phyloP scores from a whole-genome alignment of 2,888 invertebrate genomes.

The Apamea monoglypha region DNA sequence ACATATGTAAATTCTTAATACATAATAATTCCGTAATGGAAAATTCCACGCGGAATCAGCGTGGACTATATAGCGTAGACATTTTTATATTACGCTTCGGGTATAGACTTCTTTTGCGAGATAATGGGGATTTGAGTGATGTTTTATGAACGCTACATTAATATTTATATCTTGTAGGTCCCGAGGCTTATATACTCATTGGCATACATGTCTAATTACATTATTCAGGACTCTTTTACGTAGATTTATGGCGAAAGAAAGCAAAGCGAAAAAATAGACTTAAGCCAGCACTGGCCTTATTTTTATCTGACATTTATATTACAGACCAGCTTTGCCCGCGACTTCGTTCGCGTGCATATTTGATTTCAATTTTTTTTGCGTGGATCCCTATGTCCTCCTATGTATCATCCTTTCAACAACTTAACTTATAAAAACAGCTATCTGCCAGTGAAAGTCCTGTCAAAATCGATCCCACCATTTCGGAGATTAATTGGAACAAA shows the following conservation, averaged over 20 bases:
- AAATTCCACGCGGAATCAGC: slow-evolving; percentile 46
- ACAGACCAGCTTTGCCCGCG: no score
- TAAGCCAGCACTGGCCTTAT: background rate
- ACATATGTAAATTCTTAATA: slow-evolving; percentile 64
- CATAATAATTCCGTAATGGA: slow-evolving; percentile 60
- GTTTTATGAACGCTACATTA: background rate
- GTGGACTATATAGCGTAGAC: slow-evolving; percentile 18
- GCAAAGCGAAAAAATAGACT: no score
- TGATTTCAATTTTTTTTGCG: no score
- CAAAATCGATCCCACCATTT: no score
- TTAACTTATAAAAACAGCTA: no score
- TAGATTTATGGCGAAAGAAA: background rate
- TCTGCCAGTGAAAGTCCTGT: no score
- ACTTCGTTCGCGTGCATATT: no score
- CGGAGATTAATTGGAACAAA: no score
- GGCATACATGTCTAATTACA: background rate
- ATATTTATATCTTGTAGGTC: background rate
- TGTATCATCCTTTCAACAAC: no score
- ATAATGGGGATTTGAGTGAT: slow-evolving; percentile 37
- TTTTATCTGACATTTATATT: no score
- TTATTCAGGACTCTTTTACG: background rate
- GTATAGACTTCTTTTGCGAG: slow-evolving; percentile 21
- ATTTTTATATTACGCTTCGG: slow-evolving; percentile 44
- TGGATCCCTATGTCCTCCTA: no score
- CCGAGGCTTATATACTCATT: background rate